These are phyloP conservation scores for Cybosia mesomella DNA, from an alignment of 2,888 invertebrate genomes.

Conservation along the genomic window DNA sequence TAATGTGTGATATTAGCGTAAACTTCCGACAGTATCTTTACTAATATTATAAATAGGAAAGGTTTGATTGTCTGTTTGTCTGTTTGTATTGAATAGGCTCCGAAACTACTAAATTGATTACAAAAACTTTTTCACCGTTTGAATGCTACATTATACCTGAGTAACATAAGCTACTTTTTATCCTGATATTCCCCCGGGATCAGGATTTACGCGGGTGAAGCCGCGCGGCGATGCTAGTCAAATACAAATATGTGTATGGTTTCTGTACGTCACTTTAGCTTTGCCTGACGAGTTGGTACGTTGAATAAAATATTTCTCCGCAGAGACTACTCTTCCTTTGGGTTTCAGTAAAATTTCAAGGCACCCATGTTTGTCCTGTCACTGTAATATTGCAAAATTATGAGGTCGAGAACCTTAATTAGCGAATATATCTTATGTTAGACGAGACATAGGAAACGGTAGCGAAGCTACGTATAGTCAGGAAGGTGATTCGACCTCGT, in stretches of 20 bases:
- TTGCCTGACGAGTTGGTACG: not conserved
- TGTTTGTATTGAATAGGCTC: no score
- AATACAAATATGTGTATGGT: not conserved
- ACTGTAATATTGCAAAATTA: constrained; percentile 11
- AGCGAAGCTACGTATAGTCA: constrained; percentile 57
- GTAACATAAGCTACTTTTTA: no score
- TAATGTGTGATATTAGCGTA: no score
- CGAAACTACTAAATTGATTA: no score
- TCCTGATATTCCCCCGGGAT: no score
- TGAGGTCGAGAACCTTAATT: constrained; percentile 25
- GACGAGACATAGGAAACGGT: constrained; percentile 53
- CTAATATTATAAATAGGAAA: no score
- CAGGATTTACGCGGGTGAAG: no score
- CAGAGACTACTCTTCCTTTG: not conserved
- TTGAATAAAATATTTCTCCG: not conserved
- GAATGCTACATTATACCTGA: no score
- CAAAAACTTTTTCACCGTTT: no score
- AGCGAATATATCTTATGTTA: constrained; percentile 27
- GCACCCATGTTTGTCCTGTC: constrained; percentile 11
- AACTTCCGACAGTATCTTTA: no score
- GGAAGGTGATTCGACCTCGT: constrained; percentile 68
- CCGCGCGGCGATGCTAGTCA: no score
- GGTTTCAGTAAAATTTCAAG: constrained; percentile 25
- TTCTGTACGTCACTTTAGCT: not conserved
- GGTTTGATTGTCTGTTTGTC: no score